Percentiles rank a stretch among this genome's conserved stretches.
phyloP scores from a whole-genome alignment of 2,113 vertebrate species.

The Grammomys surdaster region DNA sequence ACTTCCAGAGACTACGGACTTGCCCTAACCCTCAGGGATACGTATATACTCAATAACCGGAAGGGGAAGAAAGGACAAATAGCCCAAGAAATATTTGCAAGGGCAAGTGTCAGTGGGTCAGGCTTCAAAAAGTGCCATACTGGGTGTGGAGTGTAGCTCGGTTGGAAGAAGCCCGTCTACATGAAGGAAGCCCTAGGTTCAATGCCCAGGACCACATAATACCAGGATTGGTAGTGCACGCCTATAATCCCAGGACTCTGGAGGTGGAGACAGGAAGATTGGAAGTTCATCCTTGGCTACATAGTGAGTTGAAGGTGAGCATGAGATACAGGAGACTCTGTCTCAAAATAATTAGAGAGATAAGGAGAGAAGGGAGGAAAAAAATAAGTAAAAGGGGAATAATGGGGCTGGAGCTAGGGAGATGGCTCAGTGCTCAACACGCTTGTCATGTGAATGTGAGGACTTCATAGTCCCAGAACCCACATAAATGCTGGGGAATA shows the following conservation, averaged over 20 bases:
- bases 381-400: not conserved
- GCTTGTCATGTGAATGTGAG: not conserved
- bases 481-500: not conserved
- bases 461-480: not conserved
- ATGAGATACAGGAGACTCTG: not conserved
- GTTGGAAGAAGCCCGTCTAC: not conserved
- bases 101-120: not conserved
- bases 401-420: not conserved
- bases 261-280: not conserved
- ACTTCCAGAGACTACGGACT: not conserved
- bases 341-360: not conserved
- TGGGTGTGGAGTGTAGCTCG: not conserved
- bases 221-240: not conserved
- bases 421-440: not conserved
- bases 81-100: not conserved
- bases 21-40: not conserved
- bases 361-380: not conserved
- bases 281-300: not conserved
- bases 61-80: not conserved
- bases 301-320: not conserved
- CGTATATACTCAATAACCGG: not conserved
- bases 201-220: not conserved
- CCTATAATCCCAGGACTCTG: not conserved
- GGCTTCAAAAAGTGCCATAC: not conserved
- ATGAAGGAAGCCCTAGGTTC: not conserved